A percentile compares a stretch with the other conserved stretches of the same genome.
These are phyloP conservation scores for Sylvia atricapilla DNA, from an alignment of 2,113 vertebrate genomes.

Conservation along the genomic window DNA sequence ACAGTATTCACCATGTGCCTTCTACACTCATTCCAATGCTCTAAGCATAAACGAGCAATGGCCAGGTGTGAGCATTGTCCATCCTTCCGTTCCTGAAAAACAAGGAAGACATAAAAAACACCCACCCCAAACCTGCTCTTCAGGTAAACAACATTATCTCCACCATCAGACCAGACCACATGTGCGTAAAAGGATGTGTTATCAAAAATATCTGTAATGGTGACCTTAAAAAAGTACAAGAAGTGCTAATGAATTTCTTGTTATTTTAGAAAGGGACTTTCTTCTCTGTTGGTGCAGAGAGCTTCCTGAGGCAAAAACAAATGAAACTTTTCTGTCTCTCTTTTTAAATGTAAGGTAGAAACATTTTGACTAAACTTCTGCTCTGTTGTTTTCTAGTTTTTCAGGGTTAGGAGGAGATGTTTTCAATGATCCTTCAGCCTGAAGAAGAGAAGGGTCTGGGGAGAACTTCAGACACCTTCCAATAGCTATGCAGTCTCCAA, in stretches of 20 bases:
- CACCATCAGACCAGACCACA: slow-evolving; percentile 34
- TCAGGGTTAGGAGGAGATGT: neutral
- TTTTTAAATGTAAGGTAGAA: slow-evolving; percentile 11
- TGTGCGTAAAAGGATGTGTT: slow-evolving; percentile 57
- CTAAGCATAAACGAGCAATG: neutral
- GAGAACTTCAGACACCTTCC: neutral
- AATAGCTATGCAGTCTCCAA: neutral
- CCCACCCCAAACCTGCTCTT: neutral
- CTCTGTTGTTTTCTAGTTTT: neutral
- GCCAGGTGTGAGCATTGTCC: neutral
- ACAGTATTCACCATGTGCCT: neutral
- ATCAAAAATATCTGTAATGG: slow-evolving; percentile 68
- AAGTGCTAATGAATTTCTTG: slow-evolving; percentile 65
- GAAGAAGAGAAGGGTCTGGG: neutral
- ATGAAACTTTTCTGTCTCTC: slow-evolving; percentile 27
- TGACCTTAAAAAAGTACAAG: slow-evolving; percentile 67
- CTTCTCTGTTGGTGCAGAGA: neutral
- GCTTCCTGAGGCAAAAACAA: slow-evolving; percentile 65
- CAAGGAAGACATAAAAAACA: neutral
- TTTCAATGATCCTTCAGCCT: neutral
- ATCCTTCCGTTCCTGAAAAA: slow-evolving; percentile 35
- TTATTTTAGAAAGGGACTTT: slow-evolving; percentile 71
- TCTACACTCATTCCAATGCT: neutral
- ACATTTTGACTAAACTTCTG: neutral
- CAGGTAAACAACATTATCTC: slow-evolving; percentile 58